Evolutionary conservation across 2,888 invertebrate genomes (phyloP), one percentile per base, ranked within the genome.

Genomic region (Gortyna flavago): DNA sequence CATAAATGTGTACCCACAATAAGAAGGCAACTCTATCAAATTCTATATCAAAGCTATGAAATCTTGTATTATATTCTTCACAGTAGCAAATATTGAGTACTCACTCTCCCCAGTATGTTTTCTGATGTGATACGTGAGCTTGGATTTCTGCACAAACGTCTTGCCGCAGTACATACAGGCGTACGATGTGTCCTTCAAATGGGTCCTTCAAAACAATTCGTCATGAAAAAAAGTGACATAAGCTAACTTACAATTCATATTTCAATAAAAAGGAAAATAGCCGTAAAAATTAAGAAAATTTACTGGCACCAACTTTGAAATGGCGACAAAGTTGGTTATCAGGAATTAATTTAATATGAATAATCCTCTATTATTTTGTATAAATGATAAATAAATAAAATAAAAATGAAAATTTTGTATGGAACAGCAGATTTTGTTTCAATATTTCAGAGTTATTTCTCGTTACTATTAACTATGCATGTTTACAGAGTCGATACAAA

Each of bases 41-140:
- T 59, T 59, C 29, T 59, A 29, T 29, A 29, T 59, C 7, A 13
- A 59, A 59, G 29, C 44, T 67, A 7, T 21, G 13, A 32, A 48
- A 48, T 8, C 8, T 25, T 32, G 21, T 32, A 0, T 67, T 48
- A 35, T 69, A 35, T 32, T 68, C 25, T 11, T 35, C 1, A 54
- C 11, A 54, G 21, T 29, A 51, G 51, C 25, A 32, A 68, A 69
- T 59, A 5, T 69, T n/a, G n/a, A 69, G 35, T 65, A 95, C 94
- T 95, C 85, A 96, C 97, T 97, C 90, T 97, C 97, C 41, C 97
- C 97, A 0, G 97, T 97, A 85, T 97, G 97, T 86, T 95, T 97
- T 57, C 97, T 91, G 57, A 97, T 96, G 87, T 97, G 97, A 85
- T 97, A 97, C 0, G 95, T 97, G 16, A 97, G 91, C 85, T 97